Evolutionary conservation across 2,888 invertebrate species (phyloP).

Genomic region (Atrina japonica): DNA sequence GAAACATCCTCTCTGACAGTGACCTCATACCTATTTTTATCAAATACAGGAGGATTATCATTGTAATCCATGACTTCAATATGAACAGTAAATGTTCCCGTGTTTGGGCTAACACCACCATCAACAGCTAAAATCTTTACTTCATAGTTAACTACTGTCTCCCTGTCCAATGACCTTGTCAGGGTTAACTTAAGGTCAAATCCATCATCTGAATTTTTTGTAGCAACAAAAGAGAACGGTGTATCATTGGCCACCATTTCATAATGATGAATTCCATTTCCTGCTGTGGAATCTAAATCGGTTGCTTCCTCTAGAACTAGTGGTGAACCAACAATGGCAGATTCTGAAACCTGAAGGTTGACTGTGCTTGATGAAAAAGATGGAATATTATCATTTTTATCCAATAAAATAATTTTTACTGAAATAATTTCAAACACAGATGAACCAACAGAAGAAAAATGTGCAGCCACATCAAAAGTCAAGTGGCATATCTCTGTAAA

Average conservation of each 20-base stretch:
- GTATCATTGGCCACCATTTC: conserved; percentile 53
- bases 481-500: conserved; percentile 54
- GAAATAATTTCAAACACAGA: conserved; percentile 59
- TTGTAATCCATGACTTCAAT: conserved; percentile 56
- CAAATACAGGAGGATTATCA: conserved; percentile 59
- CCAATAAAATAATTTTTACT: conserved; percentile 60
- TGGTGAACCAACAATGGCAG: conserved; percentile 55
- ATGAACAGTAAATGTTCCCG: conserved; percentile 53
- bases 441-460: conserved; percentile 43
- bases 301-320: conserved; percentile 56
- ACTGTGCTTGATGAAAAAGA: conserved; percentile 45
- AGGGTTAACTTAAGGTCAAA: conserved; percentile 58
- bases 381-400: conserved; percentile 42
- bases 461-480: conserved; percentile 65
- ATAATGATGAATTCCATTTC: conserved; percentile 68
- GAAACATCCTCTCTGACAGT: conserved; percentile 54
- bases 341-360: conserved; percentile 59
- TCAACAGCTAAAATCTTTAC: conserved; percentile 61
- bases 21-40: conserved; percentile 48
- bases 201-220: conserved; percentile 64
- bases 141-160: conserved; percentile 54
- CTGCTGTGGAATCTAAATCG: conserved; percentile 62
- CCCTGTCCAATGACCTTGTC: conserved; percentile 56
- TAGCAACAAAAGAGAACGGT: conserved; percentile 60
- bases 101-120: conserved; percentile 52